Conservation (phyloP, 1,140 invertebrate genomes). For the Listronotus bonariensis region DNA sequence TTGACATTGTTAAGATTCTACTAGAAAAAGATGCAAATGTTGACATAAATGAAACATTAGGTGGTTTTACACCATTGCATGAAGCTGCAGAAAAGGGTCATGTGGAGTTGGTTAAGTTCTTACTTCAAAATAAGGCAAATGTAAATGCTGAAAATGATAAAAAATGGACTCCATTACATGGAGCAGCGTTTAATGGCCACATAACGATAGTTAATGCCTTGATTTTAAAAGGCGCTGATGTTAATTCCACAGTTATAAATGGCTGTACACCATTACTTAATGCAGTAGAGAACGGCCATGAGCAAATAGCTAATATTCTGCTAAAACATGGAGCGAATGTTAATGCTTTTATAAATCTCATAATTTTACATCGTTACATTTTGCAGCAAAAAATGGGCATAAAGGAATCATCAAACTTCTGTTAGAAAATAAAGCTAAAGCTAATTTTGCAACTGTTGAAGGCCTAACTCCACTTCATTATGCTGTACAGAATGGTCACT, state of each 20-base stretch:
- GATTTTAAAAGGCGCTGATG: conserved; percentile 13
- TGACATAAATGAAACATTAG: conserved; percentile 60
- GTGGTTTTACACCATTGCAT: conserved; percentile 15
- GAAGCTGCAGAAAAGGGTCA: conserved; percentile 77
- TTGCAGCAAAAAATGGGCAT: conserved; percentile 54
- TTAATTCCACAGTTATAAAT: conserved; percentile 32
- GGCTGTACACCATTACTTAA: conserved; percentile 57
- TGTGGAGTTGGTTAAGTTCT: conserved; percentile 57
- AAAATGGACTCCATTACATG: conserved; percentile 5
- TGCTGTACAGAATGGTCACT: conserved; percentile 54
- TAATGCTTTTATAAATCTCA: conserved; percentile 19
- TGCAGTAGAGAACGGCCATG: conserved; percentile 59
- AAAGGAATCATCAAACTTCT: conserved; percentile 51
- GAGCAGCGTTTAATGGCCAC: conserved; percentile 64
- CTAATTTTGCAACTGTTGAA: not conserved
- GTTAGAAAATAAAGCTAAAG: conserved; percentile 4
- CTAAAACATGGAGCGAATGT: conserved; percentile 34
- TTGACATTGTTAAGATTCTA: conserved; percentile 31
- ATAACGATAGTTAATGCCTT: conserved; percentile 62
- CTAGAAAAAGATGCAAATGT: conserved; percentile 36
- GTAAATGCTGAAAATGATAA: not conserved
- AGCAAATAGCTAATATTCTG: conserved; percentile 50
- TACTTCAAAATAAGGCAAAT: conserved; percentile 35
- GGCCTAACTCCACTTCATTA: conserved; percentile 55
- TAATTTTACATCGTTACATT: conserved; percentile 49